Base-by-base conservation (phyloP, 2,113 vertebrate genomes). In the Bagarius yarrelli region DNA sequence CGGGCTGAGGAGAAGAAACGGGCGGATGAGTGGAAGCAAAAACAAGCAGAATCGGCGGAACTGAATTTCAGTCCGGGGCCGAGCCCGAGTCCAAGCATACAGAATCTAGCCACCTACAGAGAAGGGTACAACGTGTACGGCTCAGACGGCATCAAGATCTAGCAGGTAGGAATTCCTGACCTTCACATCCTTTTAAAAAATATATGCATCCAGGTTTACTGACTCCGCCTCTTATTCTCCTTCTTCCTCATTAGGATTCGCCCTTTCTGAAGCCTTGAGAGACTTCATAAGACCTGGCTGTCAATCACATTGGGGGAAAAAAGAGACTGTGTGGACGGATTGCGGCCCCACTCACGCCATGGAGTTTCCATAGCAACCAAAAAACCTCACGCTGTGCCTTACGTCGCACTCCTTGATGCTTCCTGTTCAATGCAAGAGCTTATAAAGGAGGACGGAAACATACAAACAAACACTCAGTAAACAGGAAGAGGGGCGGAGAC, bases 71-170 rank as follows among this genome's bases (percentile, higher is more conserved):
- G 96, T 92, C 95, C 93, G 89, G 89, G 91, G 84, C 91, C 96
- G 95, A 98, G 96, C 95, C 98, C 96, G 93, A 97, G 96, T 94
- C 97, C 96, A 94, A 97, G 96, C 95, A 95, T 95, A 93, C 97
- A 98, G 95, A 99, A 99, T 96, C 96, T 99, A 97, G 98, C 98
- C 94, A 99, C 98, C 92, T 99, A 99, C 96, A 99, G 97, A 96
- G 98, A 99, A 96, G 98, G 98, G 95, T 99, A 99, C 97, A 99
- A 99, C 95, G 98, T 99, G 94, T 99, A 99, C 95, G 98, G 98
- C 95, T 98, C 96, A 94, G 98, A 98, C 93, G 98, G 97, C 96
- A 95, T 99, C 96, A 99, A 99, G 95, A 99, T 99, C 96, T 99
- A 99, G 96, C 4, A 95, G 98, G 97, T 98, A 98, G 96, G 98